phyloP scores from a whole-genome alignment of 2,888 invertebrate species.

The Synanthedon tipuliformis region DNA sequence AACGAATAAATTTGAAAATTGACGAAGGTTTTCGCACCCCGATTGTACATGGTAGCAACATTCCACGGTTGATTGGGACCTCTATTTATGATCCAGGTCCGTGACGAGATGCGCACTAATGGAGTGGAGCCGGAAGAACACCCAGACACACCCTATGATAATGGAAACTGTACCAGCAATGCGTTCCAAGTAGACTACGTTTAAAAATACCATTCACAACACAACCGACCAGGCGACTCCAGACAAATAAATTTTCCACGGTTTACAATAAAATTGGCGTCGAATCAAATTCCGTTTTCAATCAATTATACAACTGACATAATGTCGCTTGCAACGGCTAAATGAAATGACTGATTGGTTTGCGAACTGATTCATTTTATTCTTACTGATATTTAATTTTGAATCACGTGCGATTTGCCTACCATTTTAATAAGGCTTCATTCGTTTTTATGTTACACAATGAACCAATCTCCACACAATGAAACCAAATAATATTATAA shows the following conservation, averaged over 20 bases:
- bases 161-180: conserved; percentile 73
- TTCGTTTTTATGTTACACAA: too few species aligned
- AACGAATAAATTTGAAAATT: too few species aligned
- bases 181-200: conserved; percentile 63
- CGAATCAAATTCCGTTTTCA: background rate
- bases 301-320: conserved; percentile 1
- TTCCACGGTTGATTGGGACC: too few species aligned
- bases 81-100: conserved; percentile 47
- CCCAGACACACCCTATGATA: conserved; percentile 67
- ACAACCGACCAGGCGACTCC: background rate
- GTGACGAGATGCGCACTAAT: conserved; percentile 73
- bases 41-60: too few species aligned
- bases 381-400: too few species aligned
- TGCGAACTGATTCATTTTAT: background rate
- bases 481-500: too few species aligned
- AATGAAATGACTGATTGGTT: background rate
- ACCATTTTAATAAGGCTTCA: too few species aligned
- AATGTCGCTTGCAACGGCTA: background rate
- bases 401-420: too few species aligned
- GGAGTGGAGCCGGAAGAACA: conserved; percentile 73
- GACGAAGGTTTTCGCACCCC: too few species aligned
- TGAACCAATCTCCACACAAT: too few species aligned
- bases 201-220: conserved; percentile 15
- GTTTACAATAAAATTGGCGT: conserved; percentile 8
- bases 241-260: background rate